These are phyloP conservation scores for Synergus itoensis DNA, from an alignment of 2,888 invertebrate species.

Conservation along the genomic window DNA sequence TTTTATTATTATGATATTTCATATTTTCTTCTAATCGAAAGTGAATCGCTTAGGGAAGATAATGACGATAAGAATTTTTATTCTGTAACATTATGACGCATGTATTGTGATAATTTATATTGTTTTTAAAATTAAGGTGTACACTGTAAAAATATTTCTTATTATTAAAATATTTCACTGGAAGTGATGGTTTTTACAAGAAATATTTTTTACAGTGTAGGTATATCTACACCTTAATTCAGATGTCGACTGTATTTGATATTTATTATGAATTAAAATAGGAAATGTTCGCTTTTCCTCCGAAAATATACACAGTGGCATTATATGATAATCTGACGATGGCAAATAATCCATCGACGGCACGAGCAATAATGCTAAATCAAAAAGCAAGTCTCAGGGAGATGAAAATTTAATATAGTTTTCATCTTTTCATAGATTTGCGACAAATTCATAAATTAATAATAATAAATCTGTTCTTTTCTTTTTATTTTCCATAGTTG, in stretches of 20 bases:
- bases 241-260: not conserved
- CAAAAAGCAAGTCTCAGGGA: slow-evolving; percentile 66
- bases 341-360: slow-evolving; percentile 59
- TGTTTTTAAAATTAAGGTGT: not conserved
- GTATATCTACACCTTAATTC: too few relatives aligned
- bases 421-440: slow-evolving; percentile 61
- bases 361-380: slow-evolving; percentile 73
- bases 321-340: slow-evolving; percentile 70
- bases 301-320: slow-evolving; percentile 53
- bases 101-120: not conserved
- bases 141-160: too few relatives aligned
- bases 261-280: not conserved
- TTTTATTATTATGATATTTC: not conserved
- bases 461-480: not conserved
- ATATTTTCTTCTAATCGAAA: not conserved
- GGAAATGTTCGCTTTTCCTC: not conserved
- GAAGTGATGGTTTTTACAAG: too few relatives aligned
- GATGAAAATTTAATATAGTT: slow-evolving; percentile 50
- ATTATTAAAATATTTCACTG: not conserved
- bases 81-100: not conserved
- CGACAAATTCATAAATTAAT: slow-evolving; percentile 36
- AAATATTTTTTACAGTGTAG: too few relatives aligned
- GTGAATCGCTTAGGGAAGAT: not conserved
- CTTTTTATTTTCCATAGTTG: not conserved
- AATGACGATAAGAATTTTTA: not conserved